phyloP scores from a whole-genome alignment of 2,888 invertebrate genomes.

The Stenichneumon culpator region DNA sequence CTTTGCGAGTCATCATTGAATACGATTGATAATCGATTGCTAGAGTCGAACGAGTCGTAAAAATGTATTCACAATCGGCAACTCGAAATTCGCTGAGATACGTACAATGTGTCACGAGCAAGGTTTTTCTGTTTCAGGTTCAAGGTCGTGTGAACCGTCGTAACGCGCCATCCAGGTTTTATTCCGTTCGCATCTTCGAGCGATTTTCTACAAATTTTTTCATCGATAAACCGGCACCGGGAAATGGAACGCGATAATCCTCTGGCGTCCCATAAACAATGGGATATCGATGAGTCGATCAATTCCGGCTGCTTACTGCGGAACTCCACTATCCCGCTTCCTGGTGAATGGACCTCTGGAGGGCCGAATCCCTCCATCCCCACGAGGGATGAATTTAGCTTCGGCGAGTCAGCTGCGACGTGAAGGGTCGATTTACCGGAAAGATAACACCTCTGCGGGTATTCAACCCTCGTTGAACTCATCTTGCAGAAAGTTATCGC shows the following conservation, averaged over 20 bases:
- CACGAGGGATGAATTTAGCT: background rate
- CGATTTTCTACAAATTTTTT: background rate
- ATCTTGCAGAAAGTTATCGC: conserved; percentile 7
- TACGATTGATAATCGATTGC: background rate
- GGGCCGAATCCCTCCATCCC: background rate
- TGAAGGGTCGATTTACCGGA: conserved; percentile 22
- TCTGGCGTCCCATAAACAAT: background rate
- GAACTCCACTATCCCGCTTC: background rate
- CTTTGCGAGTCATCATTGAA: background rate
- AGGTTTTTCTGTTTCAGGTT: background rate
- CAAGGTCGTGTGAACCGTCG: background rate
- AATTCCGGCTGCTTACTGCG: background rate
- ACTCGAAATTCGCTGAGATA: background rate
- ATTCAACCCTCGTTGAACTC: conserved; percentile 21
- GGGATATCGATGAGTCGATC: background rate
- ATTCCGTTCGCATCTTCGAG: background rate
- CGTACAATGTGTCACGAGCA: background rate
- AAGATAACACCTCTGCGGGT: conserved; percentile 9
- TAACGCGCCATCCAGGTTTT: background rate
- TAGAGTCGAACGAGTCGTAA: background rate
- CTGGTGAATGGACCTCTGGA: background rate
- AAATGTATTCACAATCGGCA: background rate
- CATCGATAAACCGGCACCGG: background rate
- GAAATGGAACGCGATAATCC: background rate
- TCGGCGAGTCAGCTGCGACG: background rate